phyloP scores from a whole-genome alignment of 2,113 vertebrate species.

The Scytalopus superciliaris region DNA sequence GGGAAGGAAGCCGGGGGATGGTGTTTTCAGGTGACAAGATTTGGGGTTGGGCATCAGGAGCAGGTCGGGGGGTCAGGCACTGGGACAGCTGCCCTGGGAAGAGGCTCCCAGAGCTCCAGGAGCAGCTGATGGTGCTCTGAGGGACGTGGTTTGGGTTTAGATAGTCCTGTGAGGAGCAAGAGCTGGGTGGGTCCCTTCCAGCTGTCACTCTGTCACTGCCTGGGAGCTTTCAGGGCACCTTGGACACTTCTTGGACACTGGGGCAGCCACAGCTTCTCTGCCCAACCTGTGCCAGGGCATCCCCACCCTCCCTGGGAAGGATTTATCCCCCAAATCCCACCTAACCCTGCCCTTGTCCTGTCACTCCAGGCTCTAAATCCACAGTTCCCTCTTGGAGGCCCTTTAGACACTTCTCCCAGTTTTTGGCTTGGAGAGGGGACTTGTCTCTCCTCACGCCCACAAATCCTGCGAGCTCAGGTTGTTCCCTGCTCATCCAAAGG shows the following conservation, averaged over 20 bases:
- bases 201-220: too few relatives aligned
- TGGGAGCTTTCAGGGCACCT: background rate
- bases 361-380: background rate
- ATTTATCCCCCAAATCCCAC: background rate
- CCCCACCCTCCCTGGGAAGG: fast-evolving
- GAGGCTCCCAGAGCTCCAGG: background rate
- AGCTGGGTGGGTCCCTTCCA: background rate
- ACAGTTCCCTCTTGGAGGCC: background rate
- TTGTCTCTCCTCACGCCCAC: background rate
- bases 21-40: background rate
- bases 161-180: background rate
- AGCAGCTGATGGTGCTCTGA: background rate
- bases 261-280: background rate
- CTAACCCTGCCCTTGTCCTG: background rate
- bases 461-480: background rate
- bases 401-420: background rate
- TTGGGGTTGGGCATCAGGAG: too few relatives aligned
- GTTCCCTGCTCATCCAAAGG: background rate
- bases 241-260: background rate
- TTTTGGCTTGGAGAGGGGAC: background rate
- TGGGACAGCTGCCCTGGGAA: background rate
- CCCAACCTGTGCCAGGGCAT: background rate
- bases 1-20: too few relatives aligned
- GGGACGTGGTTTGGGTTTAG: background rate
- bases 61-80: too few relatives aligned